Conservation (phyloP, 2,113 vertebrate species). For the Bubo bubo region DNA sequence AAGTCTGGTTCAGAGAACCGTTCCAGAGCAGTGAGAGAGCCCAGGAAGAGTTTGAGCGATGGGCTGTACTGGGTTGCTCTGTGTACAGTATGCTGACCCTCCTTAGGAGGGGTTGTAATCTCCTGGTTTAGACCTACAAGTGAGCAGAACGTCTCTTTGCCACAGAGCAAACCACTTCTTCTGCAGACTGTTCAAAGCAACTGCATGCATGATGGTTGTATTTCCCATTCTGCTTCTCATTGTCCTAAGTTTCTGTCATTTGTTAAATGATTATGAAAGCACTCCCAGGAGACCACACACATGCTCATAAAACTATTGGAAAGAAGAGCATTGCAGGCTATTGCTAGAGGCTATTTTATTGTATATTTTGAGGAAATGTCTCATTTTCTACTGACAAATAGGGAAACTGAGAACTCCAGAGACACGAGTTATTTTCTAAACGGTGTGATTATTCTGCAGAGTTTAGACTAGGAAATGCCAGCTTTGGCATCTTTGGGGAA, state of each 20-base stretch:
- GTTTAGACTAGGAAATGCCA: constrained; percentile 22
- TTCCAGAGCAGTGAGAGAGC: neutral
- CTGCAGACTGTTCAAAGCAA: neutral
- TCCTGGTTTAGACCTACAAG: neutral
- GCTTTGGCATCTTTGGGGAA: neutral
- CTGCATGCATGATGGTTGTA: neutral
- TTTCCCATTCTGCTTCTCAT: constrained; percentile 25
- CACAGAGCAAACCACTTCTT: neutral
- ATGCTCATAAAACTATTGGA: neutral
- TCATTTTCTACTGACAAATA: constrained; percentile 56
- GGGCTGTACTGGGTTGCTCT: neutral
- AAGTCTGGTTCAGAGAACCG: neutral
- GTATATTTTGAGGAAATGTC: constrained; percentile 53
- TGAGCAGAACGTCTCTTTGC: neutral
- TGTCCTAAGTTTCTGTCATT: constrained; percentile 57
- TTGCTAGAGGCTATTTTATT: constrained; percentile 57
- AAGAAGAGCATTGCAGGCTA: constrained; percentile 47
- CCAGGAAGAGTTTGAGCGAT: neutral
- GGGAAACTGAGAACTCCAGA: constrained; percentile 49
- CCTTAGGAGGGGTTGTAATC: neutral
- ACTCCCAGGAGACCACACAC: neutral
- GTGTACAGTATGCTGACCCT: neutral
- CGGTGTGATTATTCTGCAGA: neutral
- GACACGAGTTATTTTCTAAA: constrained; percentile 43
- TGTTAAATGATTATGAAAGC: constrained; percentile 58